Conservation (phyloP, 1,140 invertebrate genomes). For the Habropoda laboriosa region DNA sequence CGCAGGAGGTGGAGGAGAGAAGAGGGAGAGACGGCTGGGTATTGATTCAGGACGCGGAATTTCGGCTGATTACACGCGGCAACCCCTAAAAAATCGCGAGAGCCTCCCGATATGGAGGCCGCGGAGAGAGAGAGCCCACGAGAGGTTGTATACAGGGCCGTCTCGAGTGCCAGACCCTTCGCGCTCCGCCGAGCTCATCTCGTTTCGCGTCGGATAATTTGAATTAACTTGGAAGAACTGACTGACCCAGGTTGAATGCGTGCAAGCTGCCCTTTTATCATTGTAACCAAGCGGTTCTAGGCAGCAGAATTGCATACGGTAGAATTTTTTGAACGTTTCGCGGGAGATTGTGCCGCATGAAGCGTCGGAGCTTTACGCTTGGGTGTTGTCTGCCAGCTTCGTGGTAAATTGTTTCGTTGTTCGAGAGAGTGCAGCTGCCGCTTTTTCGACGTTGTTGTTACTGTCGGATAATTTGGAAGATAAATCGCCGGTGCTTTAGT, state of each 20-base stretch:
- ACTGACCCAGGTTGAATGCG: not conserved
- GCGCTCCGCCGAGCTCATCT: not conserved
- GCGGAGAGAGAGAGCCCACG: no score
- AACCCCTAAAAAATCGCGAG: slow-evolving; percentile 1
- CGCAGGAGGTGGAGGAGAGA: not conserved
- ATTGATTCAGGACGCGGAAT: slow-evolving; percentile 63
- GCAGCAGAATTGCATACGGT: not conserved
- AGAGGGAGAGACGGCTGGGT: slow-evolving; percentile 22
- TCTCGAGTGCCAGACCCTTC: slow-evolving; percentile 35
- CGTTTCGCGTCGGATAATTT: slow-evolving; percentile 8
- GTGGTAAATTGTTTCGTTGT: no score
- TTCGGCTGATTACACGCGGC: slow-evolving; percentile 55
- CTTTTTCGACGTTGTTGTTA: no score
- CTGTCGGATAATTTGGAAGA: no score
- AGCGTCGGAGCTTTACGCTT: no score
- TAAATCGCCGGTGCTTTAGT: no score
- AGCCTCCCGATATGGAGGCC: slow-evolving; percentile 4
- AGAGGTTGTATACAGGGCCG: slow-evolving; percentile 1
- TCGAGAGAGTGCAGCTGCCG: no score
- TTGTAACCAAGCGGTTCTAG: not conserved
- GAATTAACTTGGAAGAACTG: slow-evolving; percentile 15
- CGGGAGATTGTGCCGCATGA: no score
- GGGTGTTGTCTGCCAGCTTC: no score
- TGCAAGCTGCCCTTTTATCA: not conserved
- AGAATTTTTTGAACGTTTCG: not conserved